phyloP scores from a whole-genome alignment of 2,797 vertebrate species.

The Eulemur mongoz region DNA sequence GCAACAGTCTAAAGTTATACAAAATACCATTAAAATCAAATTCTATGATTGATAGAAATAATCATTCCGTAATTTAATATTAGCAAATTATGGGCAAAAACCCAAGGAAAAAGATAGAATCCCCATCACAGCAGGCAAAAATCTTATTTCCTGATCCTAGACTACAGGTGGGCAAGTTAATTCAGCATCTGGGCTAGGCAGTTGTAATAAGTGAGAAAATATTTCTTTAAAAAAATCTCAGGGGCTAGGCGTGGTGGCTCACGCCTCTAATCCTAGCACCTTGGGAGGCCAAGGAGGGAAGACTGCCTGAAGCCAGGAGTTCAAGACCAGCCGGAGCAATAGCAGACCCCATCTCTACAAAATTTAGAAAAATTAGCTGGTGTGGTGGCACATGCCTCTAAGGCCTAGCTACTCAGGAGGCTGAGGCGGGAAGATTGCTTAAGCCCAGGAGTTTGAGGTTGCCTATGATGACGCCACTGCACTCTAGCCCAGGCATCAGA shows the following conservation, averaged over 20 bases:
- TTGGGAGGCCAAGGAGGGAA: background rate
- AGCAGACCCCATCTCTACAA: background rate
- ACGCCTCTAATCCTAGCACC: background rate
- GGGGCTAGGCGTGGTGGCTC: background rate
- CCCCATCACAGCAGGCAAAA: background rate
- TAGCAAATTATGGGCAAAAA: constrained; percentile 36
- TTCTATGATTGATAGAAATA: background rate
- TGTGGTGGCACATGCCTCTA: background rate
- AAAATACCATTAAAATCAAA: constrained; percentile 15
- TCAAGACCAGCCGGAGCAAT: background rate
- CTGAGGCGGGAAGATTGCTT: background rate
- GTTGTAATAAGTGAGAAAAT: background rate
- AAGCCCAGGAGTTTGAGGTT: background rate
- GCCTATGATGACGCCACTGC: background rate
- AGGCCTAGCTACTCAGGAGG: background rate
- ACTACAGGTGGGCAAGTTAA: background rate
- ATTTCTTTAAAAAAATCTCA: background rate
- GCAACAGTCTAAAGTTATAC: background rate
- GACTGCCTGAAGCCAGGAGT: background rate
- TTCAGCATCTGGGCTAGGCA: background rate
- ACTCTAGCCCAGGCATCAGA: no score
- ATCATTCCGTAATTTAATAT: constrained; percentile 21
- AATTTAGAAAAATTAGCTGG: background rate
- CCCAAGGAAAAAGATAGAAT: background rate
- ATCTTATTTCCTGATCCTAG: constrained; percentile 11